Base-by-base conservation (phyloP, 2,797 vertebrate species). In the Coreius guichenoti region DNA sequence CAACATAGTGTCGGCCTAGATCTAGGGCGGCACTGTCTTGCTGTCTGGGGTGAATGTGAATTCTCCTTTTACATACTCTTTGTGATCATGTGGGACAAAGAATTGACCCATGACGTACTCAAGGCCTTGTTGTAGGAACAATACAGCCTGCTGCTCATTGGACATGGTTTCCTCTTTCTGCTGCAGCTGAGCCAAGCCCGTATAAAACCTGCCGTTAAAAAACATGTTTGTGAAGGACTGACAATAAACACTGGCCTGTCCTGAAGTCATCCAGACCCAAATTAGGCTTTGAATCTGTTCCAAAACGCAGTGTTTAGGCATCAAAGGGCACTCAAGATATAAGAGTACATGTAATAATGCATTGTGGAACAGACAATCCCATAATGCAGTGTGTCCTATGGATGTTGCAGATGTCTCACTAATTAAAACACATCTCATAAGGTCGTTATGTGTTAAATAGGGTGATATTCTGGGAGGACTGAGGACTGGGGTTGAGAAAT, bases 81-180 rank as follows among this genome's bases (percentile, higher is more conserved):
- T 87, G 29, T 67, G 72, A n/a, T 54, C 29, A 4, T 82, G 79
- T 17, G 56, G 16, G 89, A 86, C 91, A 88, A 91, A 94, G 87
- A 75, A 86, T 87, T 92, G 90, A 86, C 84, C 87, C 81, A 95
- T 77, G 81, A 94, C 88, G 87, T 93, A 91, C 85, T 95, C 94
- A 86, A 95, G 91, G 76, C 94, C 94, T 81, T 95, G 94, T 26
- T 94, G 94, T 78, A 95, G 89, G 87, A 93, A 94, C 85, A 92
- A 86, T 80, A 92, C 87, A 21, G 92, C 92, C 85, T 92, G 91
- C 84, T 90, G 90, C 85, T 91, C 89, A 12, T 89, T 90, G 84
- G 82, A 86, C 81, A 86, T 88, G 0, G 91, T 88, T 70, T 83
- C 82, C 76, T 87, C 83, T 33, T 93, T 89, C 89, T 93, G 92